A percentile compares a stretch with the other conserved stretches of the same genome.
Conservation (phyloP, 2,113 vertebrate genomes). For the Sula dactylatra region DNA sequence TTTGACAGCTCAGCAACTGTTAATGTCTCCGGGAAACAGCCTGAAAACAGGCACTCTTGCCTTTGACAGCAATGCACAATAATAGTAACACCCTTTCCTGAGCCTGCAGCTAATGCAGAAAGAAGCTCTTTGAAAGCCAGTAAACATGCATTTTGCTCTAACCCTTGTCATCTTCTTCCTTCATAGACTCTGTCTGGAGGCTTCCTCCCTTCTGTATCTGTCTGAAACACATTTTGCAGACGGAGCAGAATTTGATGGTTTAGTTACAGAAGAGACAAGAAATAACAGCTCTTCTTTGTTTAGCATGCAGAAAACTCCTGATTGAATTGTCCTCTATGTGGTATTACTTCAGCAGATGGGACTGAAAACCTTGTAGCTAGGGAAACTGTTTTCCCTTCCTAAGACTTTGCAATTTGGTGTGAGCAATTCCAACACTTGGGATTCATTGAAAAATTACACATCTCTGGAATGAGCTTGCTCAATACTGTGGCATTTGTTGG, state of each 20-base stretch:
- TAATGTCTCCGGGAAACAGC: not conserved
- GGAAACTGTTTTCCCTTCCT: not conserved
- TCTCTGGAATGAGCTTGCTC: not conserved
- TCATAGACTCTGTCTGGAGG: not conserved
- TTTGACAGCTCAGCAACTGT: constrained; percentile 32
- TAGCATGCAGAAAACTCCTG: accelerated
- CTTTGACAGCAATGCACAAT: not conserved
- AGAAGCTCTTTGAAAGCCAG: not conserved
- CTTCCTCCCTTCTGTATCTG: not conserved
- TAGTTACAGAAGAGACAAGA: not conserved
- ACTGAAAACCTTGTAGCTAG: not conserved
- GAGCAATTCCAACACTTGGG: not conserved
- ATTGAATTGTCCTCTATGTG: not conserved
- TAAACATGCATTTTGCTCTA: not conserved
- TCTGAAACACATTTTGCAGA: not conserved
- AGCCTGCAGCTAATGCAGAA: not conserved
- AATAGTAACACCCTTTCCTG: not conserved
- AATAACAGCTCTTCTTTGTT: not conserved
- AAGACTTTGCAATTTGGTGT: not conserved
- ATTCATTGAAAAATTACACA: not conserved
- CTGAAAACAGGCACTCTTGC: not conserved
- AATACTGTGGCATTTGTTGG: not conserved
- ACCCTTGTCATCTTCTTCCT: not conserved
- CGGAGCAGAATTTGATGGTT: not conserved
- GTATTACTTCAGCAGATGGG: not conserved